Base-by-base conservation (phyloP, 2,113 vertebrate genomes). In the Chaetops frenatus region DNA sequence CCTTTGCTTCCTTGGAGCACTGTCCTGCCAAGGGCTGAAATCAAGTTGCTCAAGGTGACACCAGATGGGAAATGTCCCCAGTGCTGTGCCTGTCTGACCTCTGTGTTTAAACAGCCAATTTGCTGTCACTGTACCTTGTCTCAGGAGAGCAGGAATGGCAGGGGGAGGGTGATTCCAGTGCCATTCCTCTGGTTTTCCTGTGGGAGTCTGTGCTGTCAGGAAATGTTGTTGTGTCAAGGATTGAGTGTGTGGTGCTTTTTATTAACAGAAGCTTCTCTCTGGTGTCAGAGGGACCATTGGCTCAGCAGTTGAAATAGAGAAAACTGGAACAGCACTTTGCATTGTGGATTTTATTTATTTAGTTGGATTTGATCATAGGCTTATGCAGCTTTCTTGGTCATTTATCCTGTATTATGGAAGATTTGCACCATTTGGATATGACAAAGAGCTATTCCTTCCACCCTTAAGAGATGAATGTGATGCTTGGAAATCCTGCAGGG, bases 241-340 rank as follows among this genome's bases (percentile, higher is more conserved):
- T 2, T 2, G 80, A 36, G 57, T 72, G 66, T 80, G 58, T 77
- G 78, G 8, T 91, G 84, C 50, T 90, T 72, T 81, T 74, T 72
- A 4, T 24, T 11, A 31, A 16, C 24, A 65, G 83, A 28, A 84
- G 53, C 54, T 89, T 69, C 70, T 65, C 74, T 19, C 35, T 19
- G 54, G 57, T 73, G 51, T 66, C 74, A 50, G 7, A 61, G 70
- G 40, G 57, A 87, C 28, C 31, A 3, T 54, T 82, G 57, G 74
- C 67, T 72, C 70, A 54, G 21, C 7, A 24, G 36, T 0, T 82
- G 79, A 23, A 35, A 57, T 35, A 53, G 48, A 15, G 54, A 44
- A 40, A 95, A 80, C 23, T 44, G 54, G 73, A 90, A 25, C 78
- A 92, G 74, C 71, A 10, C 50, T 90, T 91, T n/a, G 7, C 25